These are phyloP conservation scores for Iguana delicatissima DNA, from an alignment of 2,797 vertebrate species.

Conservation along the genomic window DNA sequence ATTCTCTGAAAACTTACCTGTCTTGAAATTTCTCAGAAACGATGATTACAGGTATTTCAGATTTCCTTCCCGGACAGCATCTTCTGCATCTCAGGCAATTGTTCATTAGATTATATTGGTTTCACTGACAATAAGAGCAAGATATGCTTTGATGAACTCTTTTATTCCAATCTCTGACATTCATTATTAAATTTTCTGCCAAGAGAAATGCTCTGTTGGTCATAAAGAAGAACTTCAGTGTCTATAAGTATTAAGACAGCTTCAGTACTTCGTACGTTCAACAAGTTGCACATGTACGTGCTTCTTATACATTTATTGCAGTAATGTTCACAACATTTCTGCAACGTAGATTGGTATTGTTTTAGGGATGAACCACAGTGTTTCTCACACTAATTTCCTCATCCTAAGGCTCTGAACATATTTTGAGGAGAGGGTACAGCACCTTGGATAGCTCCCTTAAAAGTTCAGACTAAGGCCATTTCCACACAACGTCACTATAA, in stretches of 20 bases:
- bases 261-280: neutral
- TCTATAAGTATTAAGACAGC: too few species aligned
- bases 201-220: neutral
- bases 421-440: too few species aligned
- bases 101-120: constrained; percentile 14
- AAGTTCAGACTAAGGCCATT: too few species aligned
- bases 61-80: neutral
- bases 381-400: too few species aligned
- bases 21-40: neutral
- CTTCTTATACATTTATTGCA: neutral
- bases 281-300: neutral
- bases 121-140: neutral
- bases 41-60: neutral
- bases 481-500: too few species aligned
- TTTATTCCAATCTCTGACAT: neutral
- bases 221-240: neutral
- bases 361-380: too few species aligned
- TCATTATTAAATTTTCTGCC: constrained; percentile 1
- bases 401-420: too few species aligned
- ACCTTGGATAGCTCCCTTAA: too few species aligned
- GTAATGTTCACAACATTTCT: too few species aligned
- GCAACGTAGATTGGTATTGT: too few species aligned
- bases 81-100: neutral
- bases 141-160: constrained; percentile 1
- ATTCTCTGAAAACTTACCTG: neutral